Evolutionary conservation across 2,113 vertebrate genomes (phyloP).

Genomic region (Otis tarda): DNA sequence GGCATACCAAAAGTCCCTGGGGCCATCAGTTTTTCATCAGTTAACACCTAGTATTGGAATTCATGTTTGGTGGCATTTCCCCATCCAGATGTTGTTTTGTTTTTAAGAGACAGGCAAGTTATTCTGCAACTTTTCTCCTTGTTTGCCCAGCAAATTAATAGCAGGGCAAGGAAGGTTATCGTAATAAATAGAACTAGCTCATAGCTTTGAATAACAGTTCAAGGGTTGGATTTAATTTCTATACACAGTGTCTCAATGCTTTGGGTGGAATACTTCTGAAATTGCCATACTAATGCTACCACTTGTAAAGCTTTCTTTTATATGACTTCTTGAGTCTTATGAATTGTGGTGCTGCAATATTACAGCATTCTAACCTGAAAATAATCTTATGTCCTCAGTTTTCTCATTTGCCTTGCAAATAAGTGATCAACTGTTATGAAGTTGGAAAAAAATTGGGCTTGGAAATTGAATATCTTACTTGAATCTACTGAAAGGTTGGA

Average conservation of each 20-base stretch:
- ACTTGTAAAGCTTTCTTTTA: neutral
- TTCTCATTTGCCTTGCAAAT: neutral
- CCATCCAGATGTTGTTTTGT: neutral
- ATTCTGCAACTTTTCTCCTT: neutral
- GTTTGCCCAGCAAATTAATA: neutral
- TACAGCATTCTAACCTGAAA: neutral
- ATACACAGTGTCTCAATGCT: neutral
- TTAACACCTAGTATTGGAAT: neutral
- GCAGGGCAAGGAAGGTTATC: neutral
- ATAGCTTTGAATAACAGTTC: neutral
- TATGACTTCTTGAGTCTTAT: neutral
- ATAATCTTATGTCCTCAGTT: neutral
- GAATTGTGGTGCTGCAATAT: neutral
- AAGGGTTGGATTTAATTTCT: neutral
- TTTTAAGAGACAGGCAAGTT: neutral
- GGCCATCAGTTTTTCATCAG: neutral
- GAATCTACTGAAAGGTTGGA: neutral
- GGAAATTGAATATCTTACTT: neutral
- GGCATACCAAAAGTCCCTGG: neutral
- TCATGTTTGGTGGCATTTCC: neutral
- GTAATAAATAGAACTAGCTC: neutral
- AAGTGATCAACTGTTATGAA: rapidly evolving
- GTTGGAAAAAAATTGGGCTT: neutral
- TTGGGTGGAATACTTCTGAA: neutral
- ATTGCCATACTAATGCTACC: neutral